Conservation (phyloP, 2,888 invertebrate genomes). For the Osmoderma eremita region DNA sequence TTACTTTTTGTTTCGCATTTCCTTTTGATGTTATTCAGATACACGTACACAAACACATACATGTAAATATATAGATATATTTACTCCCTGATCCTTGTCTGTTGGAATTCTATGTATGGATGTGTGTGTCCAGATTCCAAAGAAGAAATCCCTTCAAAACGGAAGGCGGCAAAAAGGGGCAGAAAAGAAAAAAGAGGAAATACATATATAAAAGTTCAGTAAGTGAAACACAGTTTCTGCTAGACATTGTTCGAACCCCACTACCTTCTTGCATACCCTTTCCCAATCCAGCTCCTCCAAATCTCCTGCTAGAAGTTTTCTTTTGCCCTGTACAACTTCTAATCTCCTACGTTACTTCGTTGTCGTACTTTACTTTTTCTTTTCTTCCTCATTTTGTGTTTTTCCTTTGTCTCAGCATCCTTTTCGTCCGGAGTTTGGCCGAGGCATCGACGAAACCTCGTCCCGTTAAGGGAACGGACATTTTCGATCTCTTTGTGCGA, state of each 20-base stretch:
- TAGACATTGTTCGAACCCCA: slow-evolving; percentile 46
- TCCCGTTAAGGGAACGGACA: slow-evolving; percentile 38
- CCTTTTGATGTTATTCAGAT: slow-evolving; percentile 31
- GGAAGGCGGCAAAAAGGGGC: background rate
- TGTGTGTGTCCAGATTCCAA: slow-evolving; percentile 5
- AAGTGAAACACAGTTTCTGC: slow-evolving; percentile 48
- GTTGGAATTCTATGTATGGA: background rate
- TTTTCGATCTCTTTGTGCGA: slow-evolving; percentile 46
- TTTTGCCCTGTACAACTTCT: slow-evolving; percentile 13
- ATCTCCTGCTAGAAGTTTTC: background rate
- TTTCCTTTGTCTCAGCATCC: background rate
- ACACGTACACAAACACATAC: background rate
- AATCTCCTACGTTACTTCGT: slow-evolving; percentile 39
- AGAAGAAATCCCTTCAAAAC: slow-evolving; percentile 8
- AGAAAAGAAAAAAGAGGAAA: slow-evolving; percentile 41
- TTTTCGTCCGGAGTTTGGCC: slow-evolving; percentile 38
- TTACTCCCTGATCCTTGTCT: background rate
- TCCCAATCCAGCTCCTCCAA: background rate
- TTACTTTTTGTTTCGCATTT: slow-evolving; percentile 26
- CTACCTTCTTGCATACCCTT: slow-evolving; percentile 29
- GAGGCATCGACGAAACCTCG: slow-evolving; percentile 8
- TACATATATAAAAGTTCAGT: slow-evolving; percentile 48
- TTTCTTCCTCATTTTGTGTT: slow-evolving; percentile 28
- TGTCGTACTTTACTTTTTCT: slow-evolving; percentile 34
- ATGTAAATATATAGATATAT: background rate